Percentiles rank a stretch among this genome's conserved stretches.
Evolutionary conservation across 2,888 invertebrate species (phyloP).

Genomic region (Cosmopolites sordidus): DNA sequence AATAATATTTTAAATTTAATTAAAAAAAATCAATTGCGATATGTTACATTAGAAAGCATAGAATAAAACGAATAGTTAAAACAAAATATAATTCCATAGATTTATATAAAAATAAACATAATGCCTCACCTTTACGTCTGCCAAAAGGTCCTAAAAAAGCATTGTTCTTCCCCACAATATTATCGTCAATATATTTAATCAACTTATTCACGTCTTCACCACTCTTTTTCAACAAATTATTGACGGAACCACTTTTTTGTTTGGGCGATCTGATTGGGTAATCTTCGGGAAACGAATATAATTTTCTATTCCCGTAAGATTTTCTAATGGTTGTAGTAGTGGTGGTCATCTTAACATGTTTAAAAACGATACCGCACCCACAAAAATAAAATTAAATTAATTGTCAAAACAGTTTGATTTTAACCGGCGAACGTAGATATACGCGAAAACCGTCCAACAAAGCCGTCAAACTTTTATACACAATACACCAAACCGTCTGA

Average conservation of each 20-base stretch:
- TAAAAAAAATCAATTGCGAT: too few relatives aligned
- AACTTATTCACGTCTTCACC: conserved; percentile 66
- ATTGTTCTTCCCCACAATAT: conserved; percentile 74
- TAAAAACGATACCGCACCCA: conserved; percentile 1
- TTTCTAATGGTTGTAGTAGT: conserved; percentile 46
- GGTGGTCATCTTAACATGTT: conserved; percentile 44
- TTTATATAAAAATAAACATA: background rate
- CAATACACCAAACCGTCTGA: conserved; percentile 17
- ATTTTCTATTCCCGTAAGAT: conserved; percentile 48
- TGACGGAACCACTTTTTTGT: conserved; percentile 39
- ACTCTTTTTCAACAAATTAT: conserved; percentile 49
- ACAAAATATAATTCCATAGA: too few relatives aligned
- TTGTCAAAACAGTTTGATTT: background rate
- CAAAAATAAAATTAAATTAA: conserved; percentile 5
- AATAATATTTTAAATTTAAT: too few relatives aligned
- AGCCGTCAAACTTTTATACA: conserved; percentile 5
- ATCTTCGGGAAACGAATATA: conserved; percentile 47
- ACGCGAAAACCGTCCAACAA: background rate
- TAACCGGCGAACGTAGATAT: background rate
- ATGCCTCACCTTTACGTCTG: conserved; percentile 66
- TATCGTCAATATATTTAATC: conserved; percentile 75
- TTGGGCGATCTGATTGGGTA: conserved; percentile 45
- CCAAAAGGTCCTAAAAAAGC: conserved; percentile 81
- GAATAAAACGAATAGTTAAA: too few relatives aligned
- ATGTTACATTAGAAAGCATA: too few relatives aligned